Percentiles rank a stretch among this genome's conserved stretches.
These are phyloP conservation scores for Glyphotaelius pellucidus DNA, from an alignment of 2,888 invertebrate genomes.

Conservation along the genomic window DNA sequence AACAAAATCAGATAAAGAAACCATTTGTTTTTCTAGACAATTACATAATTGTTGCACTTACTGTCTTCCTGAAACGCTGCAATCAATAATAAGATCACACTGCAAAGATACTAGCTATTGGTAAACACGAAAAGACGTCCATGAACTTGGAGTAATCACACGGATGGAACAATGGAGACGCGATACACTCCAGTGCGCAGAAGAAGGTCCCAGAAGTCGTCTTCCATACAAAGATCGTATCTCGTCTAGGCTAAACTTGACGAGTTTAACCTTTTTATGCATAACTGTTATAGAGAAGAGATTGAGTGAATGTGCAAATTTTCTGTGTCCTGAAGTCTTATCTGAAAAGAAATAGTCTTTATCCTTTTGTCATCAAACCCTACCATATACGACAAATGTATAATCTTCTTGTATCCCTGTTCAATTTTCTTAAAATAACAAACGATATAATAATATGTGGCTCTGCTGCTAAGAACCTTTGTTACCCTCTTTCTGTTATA, in stretches of 20 bases:
- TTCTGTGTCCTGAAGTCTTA: no score
- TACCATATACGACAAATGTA: background rate
- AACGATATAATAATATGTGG: background rate
- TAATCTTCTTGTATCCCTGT: background rate
- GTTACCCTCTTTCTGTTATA: background rate
- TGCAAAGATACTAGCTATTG: background rate
- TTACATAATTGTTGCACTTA: background rate
- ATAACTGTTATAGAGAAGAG: background rate
- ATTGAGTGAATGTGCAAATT: background rate
- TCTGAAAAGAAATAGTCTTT: no score
- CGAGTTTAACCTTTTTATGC: background rate
- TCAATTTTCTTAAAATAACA: background rate
- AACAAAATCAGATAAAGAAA: background rate
- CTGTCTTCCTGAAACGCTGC: background rate
- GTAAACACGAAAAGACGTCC: constrained; percentile 14
- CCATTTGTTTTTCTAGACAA: background rate
- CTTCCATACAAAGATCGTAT: constrained; percentile 16
- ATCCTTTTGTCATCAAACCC: background rate
- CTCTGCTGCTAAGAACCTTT: background rate
- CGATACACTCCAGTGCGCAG: background rate
- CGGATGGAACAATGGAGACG: constrained; percentile 8
- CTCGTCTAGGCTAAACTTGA: background rate
- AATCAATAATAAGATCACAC: background rate
- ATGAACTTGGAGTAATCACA: constrained; percentile 13
- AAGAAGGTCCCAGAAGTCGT: background rate